A percentile compares a stretch with the other conserved stretches of the same genome.
Conservation (phyloP, 2,888 invertebrate species). For the Polietes domitor region DNA sequence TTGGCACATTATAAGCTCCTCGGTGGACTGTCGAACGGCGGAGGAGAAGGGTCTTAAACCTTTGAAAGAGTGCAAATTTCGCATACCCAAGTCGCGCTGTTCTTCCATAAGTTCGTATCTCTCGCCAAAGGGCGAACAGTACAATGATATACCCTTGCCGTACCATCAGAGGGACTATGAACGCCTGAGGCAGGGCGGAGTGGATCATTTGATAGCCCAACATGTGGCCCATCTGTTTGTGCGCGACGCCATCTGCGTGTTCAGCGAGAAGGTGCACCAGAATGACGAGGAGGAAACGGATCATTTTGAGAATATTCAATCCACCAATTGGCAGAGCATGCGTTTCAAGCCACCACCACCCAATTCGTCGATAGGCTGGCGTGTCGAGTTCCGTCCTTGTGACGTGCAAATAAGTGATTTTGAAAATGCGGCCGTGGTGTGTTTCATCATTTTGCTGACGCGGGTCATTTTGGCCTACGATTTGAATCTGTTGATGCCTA, state of each 20-base stretch:
- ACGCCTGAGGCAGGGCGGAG: conserved; percentile 91
- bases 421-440: conserved; percentile 99
- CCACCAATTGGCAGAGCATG: conserved; percentile 99
- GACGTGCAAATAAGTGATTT: conserved; percentile 99
- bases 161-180: conserved; percentile 92
- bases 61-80: conserved; percentile 88
- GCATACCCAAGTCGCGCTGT: conserved; percentile 96
- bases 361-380: conserved; percentile 98
- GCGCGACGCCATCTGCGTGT: conserved; percentile 96
- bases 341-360: conserved; percentile 99
- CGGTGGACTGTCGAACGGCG: conserved; percentile 96
- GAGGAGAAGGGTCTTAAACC: conserved; percentile 94
- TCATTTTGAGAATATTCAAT: conserved; percentile 99
- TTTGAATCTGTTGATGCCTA: conserved; percentile 97
- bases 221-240: conserved; percentile 99
- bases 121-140: conserved; percentile 92
- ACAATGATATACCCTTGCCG: conserved; percentile 95
- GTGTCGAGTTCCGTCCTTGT: conserved; percentile 99
- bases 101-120: conserved; percentile 99
- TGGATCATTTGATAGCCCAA: conserved; percentile 95
- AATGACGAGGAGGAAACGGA: conserved; percentile 96
- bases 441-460: conserved; percentile 97
- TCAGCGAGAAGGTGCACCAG: conserved; percentile 96
- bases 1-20: conserved; percentile 97
- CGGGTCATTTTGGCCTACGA: conserved; percentile 97